A percentile compares a stretch with the other conserved stretches of the same genome.
Conservation (phyloP, 2,113 vertebrate genomes). For the Sylvia atricapilla region DNA sequence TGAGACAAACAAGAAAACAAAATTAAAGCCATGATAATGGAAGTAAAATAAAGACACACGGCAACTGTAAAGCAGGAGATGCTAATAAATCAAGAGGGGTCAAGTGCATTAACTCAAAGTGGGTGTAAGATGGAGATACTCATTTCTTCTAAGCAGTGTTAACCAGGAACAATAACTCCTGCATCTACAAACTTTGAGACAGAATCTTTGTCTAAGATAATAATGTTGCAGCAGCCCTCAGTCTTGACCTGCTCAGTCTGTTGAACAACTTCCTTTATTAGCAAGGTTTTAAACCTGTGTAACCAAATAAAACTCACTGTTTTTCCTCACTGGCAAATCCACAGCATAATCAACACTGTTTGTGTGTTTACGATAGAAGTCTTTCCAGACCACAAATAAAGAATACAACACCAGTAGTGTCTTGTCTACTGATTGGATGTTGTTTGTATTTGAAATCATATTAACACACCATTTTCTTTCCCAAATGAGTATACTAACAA, state of each 20-base stretch:
- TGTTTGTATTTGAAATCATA: background rate
- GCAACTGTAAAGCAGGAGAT: background rate
- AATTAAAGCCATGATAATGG: background rate
- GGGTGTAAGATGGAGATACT: background rate
- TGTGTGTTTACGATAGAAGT: background rate
- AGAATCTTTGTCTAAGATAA: background rate
- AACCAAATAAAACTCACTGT: background rate
- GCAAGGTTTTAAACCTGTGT: background rate
- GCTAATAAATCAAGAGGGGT: background rate
- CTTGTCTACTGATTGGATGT: background rate
- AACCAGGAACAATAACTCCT: background rate
- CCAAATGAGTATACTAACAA: background rate
- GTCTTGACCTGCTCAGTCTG: background rate
- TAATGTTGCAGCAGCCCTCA: background rate
- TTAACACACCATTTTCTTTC: background rate
- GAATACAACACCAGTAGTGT: background rate
- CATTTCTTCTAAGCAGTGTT: background rate
- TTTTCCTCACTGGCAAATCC: background rate
- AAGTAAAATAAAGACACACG: background rate
- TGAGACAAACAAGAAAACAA: background rate
- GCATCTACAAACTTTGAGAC: background rate
- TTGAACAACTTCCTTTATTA: background rate
- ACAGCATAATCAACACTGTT: background rate
- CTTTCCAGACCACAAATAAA: conserved; percentile 33
- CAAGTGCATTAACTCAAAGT: background rate